phyloP scores from a whole-genome alignment of 2,113 vertebrate species.

The Apteryx owenii region DNA sequence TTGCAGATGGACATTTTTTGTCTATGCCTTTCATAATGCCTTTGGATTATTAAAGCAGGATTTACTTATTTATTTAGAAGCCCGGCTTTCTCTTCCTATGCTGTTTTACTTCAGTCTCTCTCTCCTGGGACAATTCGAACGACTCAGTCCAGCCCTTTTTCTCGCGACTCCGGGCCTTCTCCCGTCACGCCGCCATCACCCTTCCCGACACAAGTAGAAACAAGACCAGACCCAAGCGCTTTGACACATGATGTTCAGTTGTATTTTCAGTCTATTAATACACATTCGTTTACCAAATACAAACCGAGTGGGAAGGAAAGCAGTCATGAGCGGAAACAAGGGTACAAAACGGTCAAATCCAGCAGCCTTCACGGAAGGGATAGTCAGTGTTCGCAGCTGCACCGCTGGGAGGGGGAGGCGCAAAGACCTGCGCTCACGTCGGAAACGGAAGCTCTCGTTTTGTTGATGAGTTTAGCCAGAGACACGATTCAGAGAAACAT shows the following conservation, averaged over 20 bases:
- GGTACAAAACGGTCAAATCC: slow-evolving; percentile 26
- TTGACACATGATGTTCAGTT: background rate
- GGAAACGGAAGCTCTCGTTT: slow-evolving; percentile 20
- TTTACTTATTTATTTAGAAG: background rate
- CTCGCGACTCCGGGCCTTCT: background rate
- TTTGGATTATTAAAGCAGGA: background rate
- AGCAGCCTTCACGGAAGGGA: slow-evolving; percentile 72
- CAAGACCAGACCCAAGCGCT: background rate
- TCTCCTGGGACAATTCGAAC: background rate
- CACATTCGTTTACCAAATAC: slow-evolving; percentile 51
- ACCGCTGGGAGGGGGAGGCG: background rate
- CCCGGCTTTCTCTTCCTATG: background rate
- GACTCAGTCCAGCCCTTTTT: background rate
- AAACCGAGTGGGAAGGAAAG: background rate
- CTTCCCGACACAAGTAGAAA: background rate
- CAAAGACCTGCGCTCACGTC: background rate
- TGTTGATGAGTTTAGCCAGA: background rate
- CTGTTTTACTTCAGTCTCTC: background rate
- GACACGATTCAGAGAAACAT: background rate
- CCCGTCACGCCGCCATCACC: accelerated
- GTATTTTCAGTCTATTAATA: slow-evolving; percentile 60
- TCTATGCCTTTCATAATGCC: background rate
- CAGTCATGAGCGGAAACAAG: background rate
- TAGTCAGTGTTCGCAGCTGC: slow-evolving; percentile 34
- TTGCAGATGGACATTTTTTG: background rate